phyloP scores from a whole-genome alignment of 2,888 invertebrate species.

The Leptopilina drosophilae region DNA sequence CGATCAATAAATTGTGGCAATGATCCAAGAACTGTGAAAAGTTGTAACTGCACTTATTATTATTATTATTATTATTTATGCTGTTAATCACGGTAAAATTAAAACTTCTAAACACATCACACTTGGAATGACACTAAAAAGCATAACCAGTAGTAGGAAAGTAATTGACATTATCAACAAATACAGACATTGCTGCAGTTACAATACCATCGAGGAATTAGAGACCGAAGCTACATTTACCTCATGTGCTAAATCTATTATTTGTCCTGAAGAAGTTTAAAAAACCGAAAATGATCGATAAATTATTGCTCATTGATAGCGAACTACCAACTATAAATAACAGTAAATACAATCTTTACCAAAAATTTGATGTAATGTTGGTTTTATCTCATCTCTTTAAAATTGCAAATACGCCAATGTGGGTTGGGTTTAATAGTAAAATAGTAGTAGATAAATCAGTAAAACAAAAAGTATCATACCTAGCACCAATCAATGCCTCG shows the following conservation, averaged over 20 bases:
- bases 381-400: slow-evolving; percentile 59
- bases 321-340: background rate
- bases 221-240: slow-evolving; percentile 58
- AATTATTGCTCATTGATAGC: too few species aligned
- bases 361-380: slow-evolving; percentile 49
- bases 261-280: slow-evolving; percentile 36
- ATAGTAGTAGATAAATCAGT: slow-evolving; percentile 54
- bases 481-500: slow-evolving; percentile 49
- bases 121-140: slow-evolving; percentile 62
- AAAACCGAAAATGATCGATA: slow-evolving; percentile 45
- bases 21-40: slow-evolving; percentile 20
- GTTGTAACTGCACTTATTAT: slow-evolving; percentile 20
- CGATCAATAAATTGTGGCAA: slow-evolving; percentile 32
- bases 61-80: too few species aligned
- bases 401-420: slow-evolving; percentile 65
- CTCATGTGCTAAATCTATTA: background rate
- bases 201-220: slow-evolving; percentile 60
- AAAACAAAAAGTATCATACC: slow-evolving; percentile 62
- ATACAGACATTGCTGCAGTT: slow-evolving; percentile 62
- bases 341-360: background rate
- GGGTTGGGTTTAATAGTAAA: slow-evolving; percentile 66
- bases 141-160: slow-evolving; percentile 60
- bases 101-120: slow-evolving; percentile 63
- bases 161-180: slow-evolving; percentile 60
- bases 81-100: slow-evolving; percentile 45